Evolutionary conservation across 2,888 invertebrate genomes (phyloP).

Genomic region (Hetaerina titia): DNA sequence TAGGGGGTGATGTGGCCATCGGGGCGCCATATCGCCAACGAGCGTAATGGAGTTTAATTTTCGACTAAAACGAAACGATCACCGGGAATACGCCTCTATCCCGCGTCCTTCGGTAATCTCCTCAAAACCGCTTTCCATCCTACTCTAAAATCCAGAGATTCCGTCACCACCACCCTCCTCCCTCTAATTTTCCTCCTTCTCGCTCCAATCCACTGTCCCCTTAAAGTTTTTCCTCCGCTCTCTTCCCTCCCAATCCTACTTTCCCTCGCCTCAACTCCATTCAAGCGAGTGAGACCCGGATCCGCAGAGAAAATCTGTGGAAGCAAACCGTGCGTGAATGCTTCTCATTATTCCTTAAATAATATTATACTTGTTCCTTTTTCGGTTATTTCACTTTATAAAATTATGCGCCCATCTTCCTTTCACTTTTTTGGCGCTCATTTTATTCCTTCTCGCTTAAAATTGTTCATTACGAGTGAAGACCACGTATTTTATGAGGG

Average conservation of each 20-base stretch:
- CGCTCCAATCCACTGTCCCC: not conserved
- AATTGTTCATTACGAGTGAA: not conserved
- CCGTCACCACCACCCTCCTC: not conserved
- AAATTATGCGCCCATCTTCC: not conserved
- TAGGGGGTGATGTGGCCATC: constrained; percentile 21
- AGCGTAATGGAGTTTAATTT: constrained; percentile 63
- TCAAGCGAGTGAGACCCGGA: not conserved
- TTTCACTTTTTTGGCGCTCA: not conserved
- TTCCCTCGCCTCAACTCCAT: not conserved
- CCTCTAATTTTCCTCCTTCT: not conserved
- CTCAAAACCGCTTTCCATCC: constrained; percentile 10
- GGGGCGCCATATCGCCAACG: constrained; percentile 41
- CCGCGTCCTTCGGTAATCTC: constrained; percentile 36
- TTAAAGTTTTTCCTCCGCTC: not conserved
- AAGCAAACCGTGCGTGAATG: not conserved
- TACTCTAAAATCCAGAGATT: not conserved
- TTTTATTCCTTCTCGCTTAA: not conserved
- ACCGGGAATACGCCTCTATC: constrained; percentile 32
- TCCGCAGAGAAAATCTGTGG: not conserved
- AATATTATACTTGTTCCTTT: not conserved
- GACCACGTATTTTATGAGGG: no score
- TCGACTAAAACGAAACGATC: constrained; percentile 55
- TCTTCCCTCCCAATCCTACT: not conserved
- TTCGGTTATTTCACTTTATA: not conserved
- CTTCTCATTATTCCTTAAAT: not conserved